Percentiles rank a stretch among this genome's conserved stretches.
These are phyloP conservation scores for Tapirus terrestris DNA, from an alignment of 2,113 vertebrate genomes.

Conservation along the genomic window DNA sequence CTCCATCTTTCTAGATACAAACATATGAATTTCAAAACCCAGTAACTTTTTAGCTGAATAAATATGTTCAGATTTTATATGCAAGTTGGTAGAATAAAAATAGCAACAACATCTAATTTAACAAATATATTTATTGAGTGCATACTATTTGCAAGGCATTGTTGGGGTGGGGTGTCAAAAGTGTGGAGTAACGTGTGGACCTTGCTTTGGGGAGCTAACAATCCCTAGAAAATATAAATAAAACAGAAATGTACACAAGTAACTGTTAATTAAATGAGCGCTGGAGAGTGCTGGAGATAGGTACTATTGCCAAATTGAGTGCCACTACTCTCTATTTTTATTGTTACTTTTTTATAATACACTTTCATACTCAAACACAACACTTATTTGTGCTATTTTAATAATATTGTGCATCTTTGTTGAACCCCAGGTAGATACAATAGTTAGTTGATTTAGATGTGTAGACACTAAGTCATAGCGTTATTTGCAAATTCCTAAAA, in stretches of 20 bases:
- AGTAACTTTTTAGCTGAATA: not conserved
- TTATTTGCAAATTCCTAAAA: conserved; percentile 17
- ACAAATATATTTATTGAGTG: conserved; percentile 3
- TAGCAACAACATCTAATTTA: conserved; percentile 34
- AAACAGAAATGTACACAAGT: conserved; percentile 1
- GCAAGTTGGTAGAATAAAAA: conserved; percentile 36
- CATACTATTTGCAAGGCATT: not conserved
- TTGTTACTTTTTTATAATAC: not conserved
- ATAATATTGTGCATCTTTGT: not conserved
- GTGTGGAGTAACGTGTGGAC: not conserved
- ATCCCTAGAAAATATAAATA: not conserved
- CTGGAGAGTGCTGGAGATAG: not conserved
- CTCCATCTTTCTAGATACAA: not conserved
- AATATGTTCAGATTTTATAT: conserved; percentile 10
- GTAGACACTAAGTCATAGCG: not conserved
- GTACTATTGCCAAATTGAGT: not conserved
- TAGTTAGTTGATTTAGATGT: conserved; percentile 1
- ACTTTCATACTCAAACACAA: not conserved
- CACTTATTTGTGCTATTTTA: conserved; percentile 37
- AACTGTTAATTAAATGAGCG: conserved; percentile 18
- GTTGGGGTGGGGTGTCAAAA: not conserved
- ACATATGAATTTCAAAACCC: conserved; percentile 46
- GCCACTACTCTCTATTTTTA: not conserved
- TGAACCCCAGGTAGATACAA: not conserved
- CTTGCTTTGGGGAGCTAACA: not conserved